Evolutionary conservation across 1,140 invertebrate species (phyloP).

Genomic region (Dendroctonus ponderosae): DNA sequence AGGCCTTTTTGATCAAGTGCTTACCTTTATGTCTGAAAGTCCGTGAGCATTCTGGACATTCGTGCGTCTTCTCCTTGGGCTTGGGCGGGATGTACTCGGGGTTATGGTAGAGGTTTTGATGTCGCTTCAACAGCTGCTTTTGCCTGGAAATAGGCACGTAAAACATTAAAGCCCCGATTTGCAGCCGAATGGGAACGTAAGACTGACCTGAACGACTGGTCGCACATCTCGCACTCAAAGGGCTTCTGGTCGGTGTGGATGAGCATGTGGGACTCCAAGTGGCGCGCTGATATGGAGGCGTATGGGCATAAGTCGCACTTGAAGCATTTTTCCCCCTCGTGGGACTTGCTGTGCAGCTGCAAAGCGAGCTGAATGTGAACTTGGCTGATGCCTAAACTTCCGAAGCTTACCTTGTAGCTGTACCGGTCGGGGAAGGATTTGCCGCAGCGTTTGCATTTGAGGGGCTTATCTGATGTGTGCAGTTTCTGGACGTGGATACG

Average conservation of each 20-base stretch:
- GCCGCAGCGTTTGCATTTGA: slow-evolving; percentile 90
- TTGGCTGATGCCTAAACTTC: not conserved
- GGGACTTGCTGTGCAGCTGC: slow-evolving; percentile 74
- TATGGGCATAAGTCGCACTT: slow-evolving; percentile 94
- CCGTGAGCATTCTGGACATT: slow-evolving; percentile 83
- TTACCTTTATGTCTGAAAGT: slow-evolving; percentile 89
- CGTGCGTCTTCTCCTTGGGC: slow-evolving; percentile 86
- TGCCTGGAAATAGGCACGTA: slow-evolving; percentile 58
- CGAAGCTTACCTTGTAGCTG: slow-evolving; percentile 62
- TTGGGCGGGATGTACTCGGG: slow-evolving; percentile 86
- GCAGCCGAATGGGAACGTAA: no score
- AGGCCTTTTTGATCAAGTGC: no score
- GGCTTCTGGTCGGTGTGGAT: slow-evolving; percentile 94
- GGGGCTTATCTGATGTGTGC: slow-evolving; percentile 88
- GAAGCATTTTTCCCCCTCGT: slow-evolving; percentile 97
- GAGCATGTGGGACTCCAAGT: slow-evolving; percentile 94
- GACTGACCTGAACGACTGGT: slow-evolving; percentile 61
- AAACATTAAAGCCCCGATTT: not conserved
- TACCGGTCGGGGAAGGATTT: slow-evolving; percentile 89
- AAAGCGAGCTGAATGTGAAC: slow-evolving; percentile 7
- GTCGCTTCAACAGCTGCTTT: slow-evolving; percentile 87
- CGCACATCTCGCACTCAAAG: slow-evolving; percentile 78
- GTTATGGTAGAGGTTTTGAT: slow-evolving; percentile 93
- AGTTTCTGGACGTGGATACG: slow-evolving; percentile 95
- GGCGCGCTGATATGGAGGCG: slow-evolving; percentile 86